phyloP scores from a whole-genome alignment of 2,888 invertebrate genomes.

The Pyrrhia umbra region DNA sequence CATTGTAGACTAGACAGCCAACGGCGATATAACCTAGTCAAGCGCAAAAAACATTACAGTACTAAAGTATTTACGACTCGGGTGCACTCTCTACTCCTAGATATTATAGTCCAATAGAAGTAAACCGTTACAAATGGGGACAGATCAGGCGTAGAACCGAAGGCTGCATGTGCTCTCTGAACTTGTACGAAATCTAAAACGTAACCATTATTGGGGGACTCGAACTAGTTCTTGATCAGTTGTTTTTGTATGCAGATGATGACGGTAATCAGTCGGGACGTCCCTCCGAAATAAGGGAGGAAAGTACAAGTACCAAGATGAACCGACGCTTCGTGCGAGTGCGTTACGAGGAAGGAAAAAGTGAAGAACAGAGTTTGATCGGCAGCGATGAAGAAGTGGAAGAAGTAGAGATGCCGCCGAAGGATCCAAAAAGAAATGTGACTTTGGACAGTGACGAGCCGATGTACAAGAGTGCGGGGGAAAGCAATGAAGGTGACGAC shows the following conservation, averaged over 20 bases:
- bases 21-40: too few species aligned
- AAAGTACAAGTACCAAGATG: background rate
- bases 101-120: too few species aligned
- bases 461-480: background rate
- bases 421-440: background rate
- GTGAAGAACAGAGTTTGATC: background rate
- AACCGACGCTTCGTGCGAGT: background rate
- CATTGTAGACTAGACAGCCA: too few species aligned
- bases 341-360: conserved; percentile 13
- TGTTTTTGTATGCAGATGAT: conserved; percentile 3
- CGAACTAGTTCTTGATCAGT: too few species aligned
- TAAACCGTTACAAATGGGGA: too few species aligned
- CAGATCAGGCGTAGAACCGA: too few species aligned
- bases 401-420: background rate
- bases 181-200: too few species aligned
- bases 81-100: too few species aligned
- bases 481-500: background rate
- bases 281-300: background rate
- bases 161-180: too few species aligned
- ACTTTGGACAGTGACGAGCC: conserved; percentile 42
- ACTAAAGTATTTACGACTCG: too few species aligned
- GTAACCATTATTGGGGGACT: too few species aligned
- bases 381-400: background rate
- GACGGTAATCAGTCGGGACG: background rate
- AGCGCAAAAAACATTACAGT: too few species aligned